These are phyloP conservation scores for Hemaris fuciformis DNA, from an alignment of 2,888 invertebrate species.

Conservation along the genomic window DNA sequence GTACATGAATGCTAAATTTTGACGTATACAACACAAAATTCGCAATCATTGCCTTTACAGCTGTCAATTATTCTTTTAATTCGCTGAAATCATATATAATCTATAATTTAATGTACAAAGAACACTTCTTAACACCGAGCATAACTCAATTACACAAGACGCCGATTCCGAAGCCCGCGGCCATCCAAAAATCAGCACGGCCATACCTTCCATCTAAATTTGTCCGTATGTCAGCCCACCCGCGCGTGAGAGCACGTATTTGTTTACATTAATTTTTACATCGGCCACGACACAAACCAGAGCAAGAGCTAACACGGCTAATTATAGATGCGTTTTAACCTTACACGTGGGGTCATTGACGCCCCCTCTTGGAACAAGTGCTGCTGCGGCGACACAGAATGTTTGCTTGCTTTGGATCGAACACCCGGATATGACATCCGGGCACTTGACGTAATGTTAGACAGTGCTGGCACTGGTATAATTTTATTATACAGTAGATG, in stretches of 20 bases:
- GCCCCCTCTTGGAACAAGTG: constrained; percentile 35
- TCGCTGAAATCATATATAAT: background rate
- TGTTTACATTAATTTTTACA: constrained; percentile 80
- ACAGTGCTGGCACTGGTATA: background rate
- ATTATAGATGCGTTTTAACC: constrained; percentile 69
- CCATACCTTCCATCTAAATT: constrained; percentile 28
- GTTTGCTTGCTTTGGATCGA: background rate
- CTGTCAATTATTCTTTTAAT: too few relatives aligned
- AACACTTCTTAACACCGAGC: background rate
- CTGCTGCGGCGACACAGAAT: constrained; percentile 23
- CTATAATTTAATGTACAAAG: background rate
- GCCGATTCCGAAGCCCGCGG: background rate
- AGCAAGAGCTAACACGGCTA: constrained; percentile 59
- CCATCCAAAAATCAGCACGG: constrained; percentile 8
- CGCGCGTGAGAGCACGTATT: constrained; percentile 66
- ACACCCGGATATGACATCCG: background rate
- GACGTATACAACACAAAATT: too few relatives aligned
- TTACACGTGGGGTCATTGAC: constrained; percentile 75
- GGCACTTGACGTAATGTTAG: background rate
- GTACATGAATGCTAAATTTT: too few relatives aligned
- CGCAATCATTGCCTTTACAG: too few relatives aligned
- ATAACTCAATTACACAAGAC: background rate
- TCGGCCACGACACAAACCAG: constrained; percentile 79
- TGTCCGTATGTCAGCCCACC: constrained; percentile 62
- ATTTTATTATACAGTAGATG: background rate